Conservation (phyloP, 2,797 vertebrate genomes). For the Emys orbicularis region DNA sequence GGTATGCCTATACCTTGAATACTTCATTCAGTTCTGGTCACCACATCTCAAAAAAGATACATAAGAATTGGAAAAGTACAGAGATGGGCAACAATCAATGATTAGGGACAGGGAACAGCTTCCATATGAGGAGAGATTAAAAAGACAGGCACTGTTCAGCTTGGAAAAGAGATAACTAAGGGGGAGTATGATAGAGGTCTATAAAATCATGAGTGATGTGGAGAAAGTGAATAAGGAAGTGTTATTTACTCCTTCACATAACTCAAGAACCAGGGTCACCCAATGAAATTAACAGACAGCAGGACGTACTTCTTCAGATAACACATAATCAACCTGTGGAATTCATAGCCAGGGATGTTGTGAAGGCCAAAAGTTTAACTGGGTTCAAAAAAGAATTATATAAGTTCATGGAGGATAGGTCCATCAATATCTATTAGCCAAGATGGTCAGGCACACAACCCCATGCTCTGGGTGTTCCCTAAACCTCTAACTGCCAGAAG, state of each 20-base stretch:
- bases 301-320: background rate
- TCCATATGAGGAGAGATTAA: too few species aligned
- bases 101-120: too few species aligned
- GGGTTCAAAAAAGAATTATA: background rate
- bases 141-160: too few species aligned
- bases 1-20: too few species aligned
- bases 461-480: too few species aligned
- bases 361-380: background rate
- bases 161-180: too few species aligned
- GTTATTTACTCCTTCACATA: background rate
- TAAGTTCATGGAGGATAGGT: background rate
- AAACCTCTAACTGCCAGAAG: background rate
- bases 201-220: background rate
- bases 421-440: background rate
- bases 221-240: background rate
- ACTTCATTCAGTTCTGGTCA: too few species aligned
- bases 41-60: too few species aligned
- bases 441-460: background rate
- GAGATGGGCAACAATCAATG: too few species aligned
- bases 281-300: background rate
- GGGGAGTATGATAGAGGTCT: too few species aligned
- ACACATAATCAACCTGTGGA: background rate
- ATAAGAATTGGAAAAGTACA: too few species aligned
- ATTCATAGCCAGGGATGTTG: background rate
- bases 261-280: background rate